Conservation (phyloP, 2,113 vertebrate genomes). For the Oncorhynchus mykiss region DNA sequence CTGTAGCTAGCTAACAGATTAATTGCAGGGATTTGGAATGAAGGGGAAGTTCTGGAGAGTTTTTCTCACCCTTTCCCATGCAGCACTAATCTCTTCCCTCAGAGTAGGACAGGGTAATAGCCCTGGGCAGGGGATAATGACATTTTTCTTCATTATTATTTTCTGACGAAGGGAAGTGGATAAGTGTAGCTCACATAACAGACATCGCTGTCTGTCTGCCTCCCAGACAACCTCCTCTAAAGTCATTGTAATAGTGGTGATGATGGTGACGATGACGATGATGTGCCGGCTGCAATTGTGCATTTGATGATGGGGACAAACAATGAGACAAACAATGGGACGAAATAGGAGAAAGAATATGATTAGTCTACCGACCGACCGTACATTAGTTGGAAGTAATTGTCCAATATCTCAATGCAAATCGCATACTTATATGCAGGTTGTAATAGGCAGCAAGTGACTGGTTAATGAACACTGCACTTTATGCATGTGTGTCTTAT, state of each 20-base stretch:
- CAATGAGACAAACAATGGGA: conserved; percentile 11
- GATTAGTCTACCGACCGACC: background rate
- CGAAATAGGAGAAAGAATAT: background rate
- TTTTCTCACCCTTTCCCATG: conserved; percentile 6
- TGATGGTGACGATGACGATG: conserved; percentile 43
- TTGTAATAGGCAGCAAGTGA: background rate
- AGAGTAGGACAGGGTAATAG: conserved; percentile 82
- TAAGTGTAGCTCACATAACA: conserved; percentile 42
- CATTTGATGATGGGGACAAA: conserved; percentile 25
- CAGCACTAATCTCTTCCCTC: conserved; percentile 74
- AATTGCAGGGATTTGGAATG: background rate
- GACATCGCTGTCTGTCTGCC: background rate
- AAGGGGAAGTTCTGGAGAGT: conserved; percentile 2
- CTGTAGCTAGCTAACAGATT: background rate
- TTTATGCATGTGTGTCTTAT: background rate
- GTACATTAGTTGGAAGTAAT: background rate
- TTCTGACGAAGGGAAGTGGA: conserved; percentile 70
- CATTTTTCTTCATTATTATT: conserved; percentile 87
- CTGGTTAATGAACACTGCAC: background rate
- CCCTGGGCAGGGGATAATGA: conserved; percentile 84
- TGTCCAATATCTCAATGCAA: background rate
- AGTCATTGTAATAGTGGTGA: conserved; percentile 61
- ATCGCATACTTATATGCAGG: background rate
- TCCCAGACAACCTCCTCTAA: conserved; percentile 78
- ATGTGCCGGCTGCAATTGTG: background rate